These are phyloP conservation scores for Meteorus cinctellus DNA, from an alignment of 2,888 invertebrate genomes.

Conservation along the genomic window DNA sequence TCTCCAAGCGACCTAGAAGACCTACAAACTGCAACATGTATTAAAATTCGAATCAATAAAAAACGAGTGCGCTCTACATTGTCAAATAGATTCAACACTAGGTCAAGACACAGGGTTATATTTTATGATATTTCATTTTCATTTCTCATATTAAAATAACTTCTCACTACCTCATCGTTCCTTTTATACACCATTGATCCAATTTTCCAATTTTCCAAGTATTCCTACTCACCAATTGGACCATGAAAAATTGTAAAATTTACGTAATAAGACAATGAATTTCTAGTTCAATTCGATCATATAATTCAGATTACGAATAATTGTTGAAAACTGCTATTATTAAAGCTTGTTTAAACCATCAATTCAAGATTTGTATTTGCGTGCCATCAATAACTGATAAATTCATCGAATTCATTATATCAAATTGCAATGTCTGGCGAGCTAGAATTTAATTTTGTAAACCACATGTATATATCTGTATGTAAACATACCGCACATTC, in stretches of 20 bases:
- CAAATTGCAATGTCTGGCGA: background rate
- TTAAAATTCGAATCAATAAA: no score
- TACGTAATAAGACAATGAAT: background rate
- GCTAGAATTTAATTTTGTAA: background rate
- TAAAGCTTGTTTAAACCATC: background rate
- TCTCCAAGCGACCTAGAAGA: no score
- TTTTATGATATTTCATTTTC: background rate
- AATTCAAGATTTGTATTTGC: background rate
- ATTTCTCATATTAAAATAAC: no score
- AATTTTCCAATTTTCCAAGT: no score
- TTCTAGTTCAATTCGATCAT: background rate
- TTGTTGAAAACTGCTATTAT: constrained; percentile 2
- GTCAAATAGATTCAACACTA: no score
- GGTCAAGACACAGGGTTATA: background rate
- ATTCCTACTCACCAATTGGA: no score
- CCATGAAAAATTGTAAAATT: background rate
- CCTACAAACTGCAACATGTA: no score
- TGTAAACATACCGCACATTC: background rate
- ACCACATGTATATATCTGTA: background rate
- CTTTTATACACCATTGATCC: no score
- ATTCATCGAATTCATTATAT: background rate
- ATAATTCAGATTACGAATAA: background rate
- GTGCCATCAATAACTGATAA: background rate
- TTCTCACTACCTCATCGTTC: no score
- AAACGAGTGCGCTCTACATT: no score